Percentiles rank a stretch among this genome's conserved stretches.
These are phyloP conservation scores for Poecilia velifera DNA, from an alignment of 2,797 vertebrate species.

Conservation along the genomic window DNA sequence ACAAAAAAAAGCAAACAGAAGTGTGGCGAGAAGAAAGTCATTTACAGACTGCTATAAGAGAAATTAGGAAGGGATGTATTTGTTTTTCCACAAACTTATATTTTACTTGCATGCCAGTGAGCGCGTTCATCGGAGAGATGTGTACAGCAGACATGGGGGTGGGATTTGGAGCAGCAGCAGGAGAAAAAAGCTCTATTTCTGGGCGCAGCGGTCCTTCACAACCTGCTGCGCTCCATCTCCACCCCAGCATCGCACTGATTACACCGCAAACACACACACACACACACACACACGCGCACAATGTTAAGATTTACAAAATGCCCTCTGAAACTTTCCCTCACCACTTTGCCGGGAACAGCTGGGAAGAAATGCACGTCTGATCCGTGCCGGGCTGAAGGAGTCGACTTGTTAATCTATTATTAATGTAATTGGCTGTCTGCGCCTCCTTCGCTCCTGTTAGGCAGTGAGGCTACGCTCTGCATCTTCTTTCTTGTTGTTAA, in stretches of 20 bases:
- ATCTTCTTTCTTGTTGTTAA: neutral
- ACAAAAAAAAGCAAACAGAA: neutral
- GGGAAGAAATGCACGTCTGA: neutral
- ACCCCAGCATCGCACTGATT: slow-evolving; percentile 46
- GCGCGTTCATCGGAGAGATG: neutral
- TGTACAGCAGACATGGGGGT: neutral
- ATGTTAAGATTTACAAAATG: slow-evolving; percentile 12
- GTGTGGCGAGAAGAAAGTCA: slow-evolving; percentile 7
- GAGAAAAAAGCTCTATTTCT: slow-evolving; percentile 63
- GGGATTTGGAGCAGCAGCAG: slow-evolving; percentile 43
- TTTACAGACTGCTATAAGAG: neutral
- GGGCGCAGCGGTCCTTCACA: slow-evolving; percentile 22
- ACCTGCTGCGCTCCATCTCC: slow-evolving; percentile 54
- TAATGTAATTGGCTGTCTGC: neutral
- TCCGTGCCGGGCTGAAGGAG: neutral
- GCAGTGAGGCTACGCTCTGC: neutral
- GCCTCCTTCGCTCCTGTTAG: neutral
- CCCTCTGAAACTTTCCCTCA: slow-evolving; percentile 18
- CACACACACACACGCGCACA: neutral
- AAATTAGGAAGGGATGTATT: slow-evolving; percentile 8
- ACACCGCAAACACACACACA: slow-evolving; percentile 6
- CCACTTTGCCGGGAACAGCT: neutral
- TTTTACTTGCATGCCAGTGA: neutral
- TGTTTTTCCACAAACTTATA: neutral
- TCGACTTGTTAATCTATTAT: neutral